Evolutionary conservation across 2,888 invertebrate species (phyloP), one percentile per base, ranked within the genome.

Genomic region (Globia sparganii): DNA sequence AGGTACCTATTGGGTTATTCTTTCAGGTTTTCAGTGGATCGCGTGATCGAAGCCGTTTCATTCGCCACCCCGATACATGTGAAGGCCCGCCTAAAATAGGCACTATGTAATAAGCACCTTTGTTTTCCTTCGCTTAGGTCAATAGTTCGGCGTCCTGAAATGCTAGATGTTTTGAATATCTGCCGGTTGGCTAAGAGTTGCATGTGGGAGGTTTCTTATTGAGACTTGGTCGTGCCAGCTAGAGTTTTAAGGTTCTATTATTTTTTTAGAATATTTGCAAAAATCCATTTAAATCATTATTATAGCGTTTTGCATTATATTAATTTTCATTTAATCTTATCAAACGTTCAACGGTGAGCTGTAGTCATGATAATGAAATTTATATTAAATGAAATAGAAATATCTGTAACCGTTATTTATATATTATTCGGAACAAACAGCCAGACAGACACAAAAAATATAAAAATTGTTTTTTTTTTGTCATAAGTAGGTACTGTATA

Each of bases 1-100:
- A 73, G 65, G 75, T 84, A n/a, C n/a, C n/a, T n/a, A 88, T 85
- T 78, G 80, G 77, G 43, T 78, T 73, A 76, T 84, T 76, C 72
- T 82, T 83, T 75, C 37, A 43, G 74, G 89, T 89, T 92, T 92
- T 91, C 83, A 90, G 90, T 89, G 90, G 90, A 90, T 95, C 92
- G 95, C 95, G 94, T 95, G 95, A 91, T 93, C 89, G 74, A 93
- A 94, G 91, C 92, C 92, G 92, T 95, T 95, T 91, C 89, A 91
- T 92, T 93, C 92, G 90, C 91, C 91, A 89, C 84, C 80, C 78
- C 79, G 86, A 87, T 91, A 90, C 88, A 88, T 89, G 86, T 88
- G 82, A 88, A 84, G 77, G 62, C 78, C 78, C 62, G 85, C 85
- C 88, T 88, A 88, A 89, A 88, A 88, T 85, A 80, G 87, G 84